Evolutionary conservation across 2,797 vertebrate species (phyloP).

Genomic region (Phalloptychus januarius): DNA sequence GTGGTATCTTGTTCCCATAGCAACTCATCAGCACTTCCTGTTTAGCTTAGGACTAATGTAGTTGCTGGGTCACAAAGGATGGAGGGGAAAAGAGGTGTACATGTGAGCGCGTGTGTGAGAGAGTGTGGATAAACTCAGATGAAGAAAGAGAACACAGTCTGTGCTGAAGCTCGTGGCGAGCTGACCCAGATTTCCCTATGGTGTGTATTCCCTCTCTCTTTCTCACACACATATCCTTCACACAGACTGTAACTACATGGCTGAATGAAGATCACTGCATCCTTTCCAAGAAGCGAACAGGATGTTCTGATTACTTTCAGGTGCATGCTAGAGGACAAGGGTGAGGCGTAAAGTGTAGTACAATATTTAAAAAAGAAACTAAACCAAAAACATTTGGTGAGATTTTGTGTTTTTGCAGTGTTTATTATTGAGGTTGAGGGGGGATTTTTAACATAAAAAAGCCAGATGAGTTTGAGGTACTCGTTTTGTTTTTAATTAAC

Average conservation of each 20-base stretch:
- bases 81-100: not conserved
- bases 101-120: not conserved
- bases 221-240: constrained; percentile 10
- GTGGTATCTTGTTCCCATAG: constrained; percentile 46
- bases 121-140: not conserved
- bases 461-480: not conserved
- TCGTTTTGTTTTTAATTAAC: not conserved
- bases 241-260: not conserved
- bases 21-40: constrained; percentile 52
- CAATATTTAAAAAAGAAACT: too few species aligned
- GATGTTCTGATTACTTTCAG: constrained; percentile 12
- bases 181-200: constrained; percentile 57
- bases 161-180: constrained; percentile 29
- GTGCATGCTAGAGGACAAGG: not conserved
- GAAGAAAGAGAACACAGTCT: constrained; percentile 34
- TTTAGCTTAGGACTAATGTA: constrained; percentile 42
- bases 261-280: constrained; percentile 13
- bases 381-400: too few species aligned
- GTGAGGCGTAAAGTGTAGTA: too few species aligned
- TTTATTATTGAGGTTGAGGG: not conserved
- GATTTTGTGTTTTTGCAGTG: too few species aligned
- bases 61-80: constrained; percentile 39
- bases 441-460: not conserved
- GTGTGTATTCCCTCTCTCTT: constrained; percentile 1
- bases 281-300: constrained; percentile 3